Evolutionary conservation across 2,888 invertebrate genomes (phyloP).

Genomic region (Lissocephala sabroskyi): DNA sequence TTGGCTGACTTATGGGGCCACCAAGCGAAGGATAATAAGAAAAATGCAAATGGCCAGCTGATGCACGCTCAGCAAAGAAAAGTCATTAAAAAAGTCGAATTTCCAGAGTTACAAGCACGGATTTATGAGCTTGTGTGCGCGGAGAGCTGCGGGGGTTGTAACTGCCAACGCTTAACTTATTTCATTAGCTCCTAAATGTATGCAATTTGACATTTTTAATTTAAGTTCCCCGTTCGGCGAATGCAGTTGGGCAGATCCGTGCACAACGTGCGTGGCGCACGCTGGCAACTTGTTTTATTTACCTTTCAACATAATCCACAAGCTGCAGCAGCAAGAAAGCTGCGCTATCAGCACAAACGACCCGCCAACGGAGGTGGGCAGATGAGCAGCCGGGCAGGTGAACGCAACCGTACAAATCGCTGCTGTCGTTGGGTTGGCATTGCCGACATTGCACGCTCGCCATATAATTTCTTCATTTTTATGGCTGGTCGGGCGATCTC

Average conservation of each 20-base stretch:
- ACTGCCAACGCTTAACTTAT: constrained; percentile 56
- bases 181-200: constrained; percentile 64
- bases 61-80: too few relatives aligned
- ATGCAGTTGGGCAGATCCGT: constrained; percentile 4
- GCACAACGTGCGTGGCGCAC: constrained; percentile 6
- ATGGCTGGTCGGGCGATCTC: too few relatives aligned
- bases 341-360: too few relatives aligned
- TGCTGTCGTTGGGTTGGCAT: neutral
- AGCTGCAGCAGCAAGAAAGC: too few relatives aligned
- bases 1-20: too few relatives aligned
- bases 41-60: too few relatives aligned
- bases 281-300: constrained; percentile 27
- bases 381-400: too few relatives aligned
- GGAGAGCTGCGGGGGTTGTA: constrained; percentile 20
- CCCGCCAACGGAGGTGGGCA: too few relatives aligned
- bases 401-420: too few relatives aligned
- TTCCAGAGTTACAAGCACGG: neutral
- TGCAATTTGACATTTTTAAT: constrained; percentile 66
- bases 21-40: too few relatives aligned
- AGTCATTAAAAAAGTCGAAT: neutral
- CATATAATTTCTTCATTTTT: neutral
- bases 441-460: too few relatives aligned
- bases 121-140: constrained; percentile 6
- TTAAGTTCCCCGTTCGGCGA: constrained; percentile 47
- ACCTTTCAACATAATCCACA: constrained; percentile 50